These are phyloP conservation scores for Heliconius hortense DNA, from an alignment of 2,888 invertebrate genomes.

Conservation along the genomic window DNA sequence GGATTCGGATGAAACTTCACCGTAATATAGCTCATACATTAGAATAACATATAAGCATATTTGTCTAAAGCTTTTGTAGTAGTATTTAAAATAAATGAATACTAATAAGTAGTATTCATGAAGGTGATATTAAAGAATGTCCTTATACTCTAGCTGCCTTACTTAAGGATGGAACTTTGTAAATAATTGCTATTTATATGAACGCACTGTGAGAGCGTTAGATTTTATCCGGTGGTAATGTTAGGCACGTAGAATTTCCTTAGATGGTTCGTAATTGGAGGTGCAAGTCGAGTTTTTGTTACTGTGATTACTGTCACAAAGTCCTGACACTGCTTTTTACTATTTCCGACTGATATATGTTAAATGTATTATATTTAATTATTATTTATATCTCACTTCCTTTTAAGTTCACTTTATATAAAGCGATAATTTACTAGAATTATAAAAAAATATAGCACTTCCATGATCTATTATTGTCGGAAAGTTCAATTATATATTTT, in stretches of 20 bases:
- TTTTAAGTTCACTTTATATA: neutral
- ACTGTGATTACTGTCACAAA: conserved; percentile 68
- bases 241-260: conserved; percentile 69
- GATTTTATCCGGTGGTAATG: conserved; percentile 65
- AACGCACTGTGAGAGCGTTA: conserved; percentile 46
- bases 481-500: too few species aligned
- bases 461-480: neutral
- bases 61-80: too few species aligned
- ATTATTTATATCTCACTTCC: conserved; percentile 29
- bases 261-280: conserved; percentile 79
- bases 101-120: neutral
- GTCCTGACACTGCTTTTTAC: conserved; percentile 72
- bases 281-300: conserved; percentile 69
- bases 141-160: conserved; percentile 11
- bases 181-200: conserved; percentile 35
- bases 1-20: too few species aligned
- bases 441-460: neutral
- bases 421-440: neutral
- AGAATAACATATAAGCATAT: too few species aligned
- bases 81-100: conserved; percentile 4
- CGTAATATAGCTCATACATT: too few species aligned
- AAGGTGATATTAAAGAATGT: neutral
- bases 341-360: conserved; percentile 71
- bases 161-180: neutral
- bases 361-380: conserved; percentile 42